Conservation (phyloP, 2,888 invertebrate genomes). For the Thymelicus sylvestris region DNA sequence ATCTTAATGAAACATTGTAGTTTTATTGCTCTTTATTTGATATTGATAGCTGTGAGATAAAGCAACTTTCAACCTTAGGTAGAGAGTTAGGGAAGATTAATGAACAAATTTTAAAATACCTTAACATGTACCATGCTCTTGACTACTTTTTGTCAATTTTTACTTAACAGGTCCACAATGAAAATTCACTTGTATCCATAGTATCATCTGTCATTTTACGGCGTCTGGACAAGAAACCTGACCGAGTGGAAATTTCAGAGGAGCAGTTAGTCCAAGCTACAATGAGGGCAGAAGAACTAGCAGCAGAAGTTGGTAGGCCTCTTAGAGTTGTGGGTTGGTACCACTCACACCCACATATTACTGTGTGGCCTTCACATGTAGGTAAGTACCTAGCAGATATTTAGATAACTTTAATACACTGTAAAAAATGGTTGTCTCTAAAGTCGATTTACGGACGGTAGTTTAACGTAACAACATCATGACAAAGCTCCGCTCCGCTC, state of each 20-base stretch:
- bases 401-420: not conserved
- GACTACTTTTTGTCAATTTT: not conserved
- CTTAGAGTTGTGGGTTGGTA: slow-evolving; percentile 94
- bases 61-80: no score
- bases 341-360: slow-evolving; percentile 95
- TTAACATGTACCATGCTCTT: no score
- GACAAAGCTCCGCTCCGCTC: no score
- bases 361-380: slow-evolving; percentile 94
- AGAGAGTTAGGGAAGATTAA: no score
- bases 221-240: slow-evolving; percentile 92
- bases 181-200: slow-evolving; percentile 87
- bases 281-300: slow-evolving; percentile 87
- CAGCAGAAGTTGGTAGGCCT: slow-evolving; percentile 85
- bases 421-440: no score
- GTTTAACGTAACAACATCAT: no score
- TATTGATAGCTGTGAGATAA: no score
- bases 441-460: no score
- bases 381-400: slow-evolving; percentile 78
- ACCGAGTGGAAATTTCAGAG: slow-evolving; percentile 93
- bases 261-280: slow-evolving; percentile 91
- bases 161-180: slow-evolving; percentile 81
- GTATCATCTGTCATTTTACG: slow-evolving; percentile 90
- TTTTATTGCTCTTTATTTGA: no score
- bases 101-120: no score
- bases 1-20: no score